These are phyloP conservation scores for Nymphalis urticae DNA, from an alignment of 2,888 invertebrate species.

Conservation along the genomic window DNA sequence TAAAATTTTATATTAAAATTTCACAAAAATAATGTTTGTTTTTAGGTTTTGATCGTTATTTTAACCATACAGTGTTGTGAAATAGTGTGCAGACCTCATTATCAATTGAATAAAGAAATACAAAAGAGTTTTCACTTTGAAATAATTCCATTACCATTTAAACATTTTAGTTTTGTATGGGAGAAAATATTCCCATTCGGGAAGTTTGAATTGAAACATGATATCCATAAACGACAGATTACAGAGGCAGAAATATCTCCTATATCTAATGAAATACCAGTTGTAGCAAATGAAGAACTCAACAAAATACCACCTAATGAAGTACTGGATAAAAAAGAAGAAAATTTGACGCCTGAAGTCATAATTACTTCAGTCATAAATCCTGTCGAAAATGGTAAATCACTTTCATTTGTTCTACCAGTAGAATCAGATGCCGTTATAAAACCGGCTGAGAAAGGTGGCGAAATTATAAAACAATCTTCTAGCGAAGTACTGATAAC, in stretches of 20 bases:
- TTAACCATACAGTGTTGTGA: slow-evolving; percentile 40
- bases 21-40: not conserved
- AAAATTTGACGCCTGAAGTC: slow-evolving; percentile 28
- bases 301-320: slow-evolving; percentile 19
- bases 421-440: slow-evolving; percentile 22
- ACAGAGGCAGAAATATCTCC: slow-evolving; percentile 21
- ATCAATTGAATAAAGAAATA: slow-evolving; percentile 37
- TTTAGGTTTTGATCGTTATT: slow-evolving; percentile 41
- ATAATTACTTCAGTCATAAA: slow-evolving; percentile 33
- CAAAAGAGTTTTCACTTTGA: slow-evolving; percentile 55
- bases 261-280: slow-evolving; percentile 26
- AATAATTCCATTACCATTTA: slow-evolving; percentile 50
- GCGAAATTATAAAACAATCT: not conserved
- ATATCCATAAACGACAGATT: slow-evolving; percentile 46
- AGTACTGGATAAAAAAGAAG: slow-evolving; percentile 16
- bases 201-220: slow-evolving; percentile 49
- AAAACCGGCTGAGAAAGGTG: slow-evolving; percentile 17
- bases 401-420: slow-evolving; percentile 5
- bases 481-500: slow-evolving; percentile 5
- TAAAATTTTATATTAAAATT: not conserved
- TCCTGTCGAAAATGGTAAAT: slow-evolving; percentile 25
- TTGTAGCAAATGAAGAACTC: slow-evolving; percentile 14
- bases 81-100: slow-evolving; percentile 35
- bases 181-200: slow-evolving; percentile 61
- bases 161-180: slow-evolving; percentile 52